Evolutionary conservation across 2,797 vertebrate genomes (phyloP).

Genomic region (Amblyraja radiata): DNA sequence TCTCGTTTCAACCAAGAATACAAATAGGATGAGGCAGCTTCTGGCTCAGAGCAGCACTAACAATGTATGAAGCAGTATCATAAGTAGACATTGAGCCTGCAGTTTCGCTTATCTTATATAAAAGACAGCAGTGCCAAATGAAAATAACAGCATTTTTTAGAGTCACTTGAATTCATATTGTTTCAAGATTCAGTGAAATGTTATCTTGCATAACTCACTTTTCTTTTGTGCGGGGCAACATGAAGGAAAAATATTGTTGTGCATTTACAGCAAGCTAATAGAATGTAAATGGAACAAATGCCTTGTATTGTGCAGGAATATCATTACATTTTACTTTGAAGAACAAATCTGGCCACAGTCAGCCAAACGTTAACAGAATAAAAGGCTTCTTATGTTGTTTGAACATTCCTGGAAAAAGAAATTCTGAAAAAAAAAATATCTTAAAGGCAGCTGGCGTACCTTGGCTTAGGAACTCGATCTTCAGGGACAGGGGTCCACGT

Average conservation of each 20-base stretch:
- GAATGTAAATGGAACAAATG: background rate
- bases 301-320: background rate
- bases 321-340: background rate
- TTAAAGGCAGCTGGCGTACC: slow-evolving; percentile 56
- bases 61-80: background rate
- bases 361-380: background rate
- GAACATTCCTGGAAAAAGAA: background rate
- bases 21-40: background rate
- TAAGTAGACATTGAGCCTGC: background rate
- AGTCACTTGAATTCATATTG: background rate
- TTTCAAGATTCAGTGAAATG: background rate
- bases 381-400: background rate
- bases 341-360: background rate
- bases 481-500: slow-evolving; percentile 97
- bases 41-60: background rate
- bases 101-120: background rate
- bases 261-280: background rate
- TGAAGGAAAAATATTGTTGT: background rate
- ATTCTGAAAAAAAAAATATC: background rate
- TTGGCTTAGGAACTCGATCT: slow-evolving; percentile 88
- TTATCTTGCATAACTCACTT: background rate
- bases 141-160: background rate
- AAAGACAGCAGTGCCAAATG: background rate
- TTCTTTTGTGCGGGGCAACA: background rate
- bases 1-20: background rate